A percentile compares a stretch with the other conserved stretches of the same genome.
These are phyloP conservation scores for Asbolus verrucosus DNA, from an alignment of 1,140 invertebrate species.

Conservation along the genomic window DNA sequence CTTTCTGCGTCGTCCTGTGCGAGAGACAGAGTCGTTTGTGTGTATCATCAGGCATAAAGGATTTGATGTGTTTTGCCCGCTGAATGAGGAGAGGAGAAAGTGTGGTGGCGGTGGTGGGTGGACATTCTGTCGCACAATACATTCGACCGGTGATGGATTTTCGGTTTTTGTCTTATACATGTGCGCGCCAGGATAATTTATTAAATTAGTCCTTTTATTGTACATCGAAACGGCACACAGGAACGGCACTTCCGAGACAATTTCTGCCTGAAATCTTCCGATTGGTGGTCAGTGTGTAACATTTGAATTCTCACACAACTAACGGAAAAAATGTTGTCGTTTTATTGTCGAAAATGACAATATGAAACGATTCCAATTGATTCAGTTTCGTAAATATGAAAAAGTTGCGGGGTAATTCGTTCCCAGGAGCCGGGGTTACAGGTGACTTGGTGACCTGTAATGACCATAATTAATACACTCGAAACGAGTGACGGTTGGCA, in stretches of 20 bases:
- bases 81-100: conserved; percentile 11
- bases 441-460: conserved; percentile 52
- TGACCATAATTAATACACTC: conserved; percentile 54
- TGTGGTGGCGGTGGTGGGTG: conserved; percentile 35
- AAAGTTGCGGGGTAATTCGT: too few species aligned
- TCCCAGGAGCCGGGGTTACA: conserved; percentile 48
- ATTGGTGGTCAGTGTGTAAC: too few species aligned
- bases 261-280: not conserved
- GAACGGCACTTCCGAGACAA: not conserved
- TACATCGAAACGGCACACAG: not conserved
- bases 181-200: conserved; percentile 40
- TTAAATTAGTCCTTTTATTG: conserved; percentile 47
- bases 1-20: conserved; percentile 15
- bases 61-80: conserved; percentile 43
- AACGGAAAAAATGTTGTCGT: too few species aligned
- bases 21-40: conserved; percentile 29
- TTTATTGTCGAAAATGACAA: too few species aligned
- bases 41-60: conserved; percentile 31
- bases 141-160: conserved; percentile 47
- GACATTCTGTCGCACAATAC: conserved; percentile 35
- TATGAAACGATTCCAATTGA: too few species aligned
- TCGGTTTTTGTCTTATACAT: conserved; percentile 46
- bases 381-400: too few species aligned
- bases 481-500: conserved; percentile 48
- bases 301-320: too few species aligned